A percentile compares a stretch with the other conserved stretches of the same genome.
Evolutionary conservation across 1,140 invertebrate genomes (phyloP).

Genomic region (Drosophila subpulchrella): DNA sequence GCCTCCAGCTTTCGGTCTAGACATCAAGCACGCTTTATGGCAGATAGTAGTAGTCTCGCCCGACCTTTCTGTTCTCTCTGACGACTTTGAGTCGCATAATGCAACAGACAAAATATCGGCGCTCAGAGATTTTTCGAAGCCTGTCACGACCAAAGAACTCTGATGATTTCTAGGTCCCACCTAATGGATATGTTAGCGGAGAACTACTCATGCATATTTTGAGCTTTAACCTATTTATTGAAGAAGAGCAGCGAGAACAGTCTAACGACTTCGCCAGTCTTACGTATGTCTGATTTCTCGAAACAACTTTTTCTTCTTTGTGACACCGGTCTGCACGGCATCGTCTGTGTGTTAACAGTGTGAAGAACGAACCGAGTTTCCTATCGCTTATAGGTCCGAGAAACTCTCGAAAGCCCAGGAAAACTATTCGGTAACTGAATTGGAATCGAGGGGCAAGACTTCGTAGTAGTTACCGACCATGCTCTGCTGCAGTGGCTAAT

Average conservation of each 20-base stretch:
- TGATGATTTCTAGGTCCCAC: constrained; percentile 85
- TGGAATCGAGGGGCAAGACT: constrained; percentile 47
- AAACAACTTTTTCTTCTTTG: constrained; percentile 34
- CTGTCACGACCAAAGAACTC: constrained; percentile 62
- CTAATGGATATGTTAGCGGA: constrained; percentile 75
- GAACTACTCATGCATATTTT: constrained; percentile 52
- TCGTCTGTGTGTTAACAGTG: constrained; percentile 1
- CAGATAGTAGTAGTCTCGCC: too few relatives aligned
- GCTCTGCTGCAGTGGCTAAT: constrained; percentile 62
- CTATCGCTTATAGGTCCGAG: constrained; percentile 55
- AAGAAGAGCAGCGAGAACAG: too few relatives aligned
- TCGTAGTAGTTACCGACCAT: constrained; percentile 80
- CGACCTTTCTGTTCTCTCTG: too few relatives aligned
- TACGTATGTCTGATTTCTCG: constrained; percentile 14
- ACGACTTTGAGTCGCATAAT: too few relatives aligned
- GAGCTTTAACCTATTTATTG: constrained; percentile 28
- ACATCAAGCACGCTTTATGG: too few relatives aligned
- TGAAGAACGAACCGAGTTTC: constrained; percentile 20
- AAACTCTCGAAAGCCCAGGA: constrained; percentile 50
- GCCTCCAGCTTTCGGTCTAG: too few relatives aligned
- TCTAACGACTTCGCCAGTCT: neutral
- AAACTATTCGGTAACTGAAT: constrained; percentile 45
- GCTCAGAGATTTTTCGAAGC: constrained; percentile 26
- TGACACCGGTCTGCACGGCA: constrained; percentile 5
- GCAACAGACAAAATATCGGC: too few relatives aligned